Evolutionary conservation across 2,113 vertebrate genomes (phyloP), one percentile per base, ranked within the genome.

Genomic region (Tringa solitaria): DNA sequence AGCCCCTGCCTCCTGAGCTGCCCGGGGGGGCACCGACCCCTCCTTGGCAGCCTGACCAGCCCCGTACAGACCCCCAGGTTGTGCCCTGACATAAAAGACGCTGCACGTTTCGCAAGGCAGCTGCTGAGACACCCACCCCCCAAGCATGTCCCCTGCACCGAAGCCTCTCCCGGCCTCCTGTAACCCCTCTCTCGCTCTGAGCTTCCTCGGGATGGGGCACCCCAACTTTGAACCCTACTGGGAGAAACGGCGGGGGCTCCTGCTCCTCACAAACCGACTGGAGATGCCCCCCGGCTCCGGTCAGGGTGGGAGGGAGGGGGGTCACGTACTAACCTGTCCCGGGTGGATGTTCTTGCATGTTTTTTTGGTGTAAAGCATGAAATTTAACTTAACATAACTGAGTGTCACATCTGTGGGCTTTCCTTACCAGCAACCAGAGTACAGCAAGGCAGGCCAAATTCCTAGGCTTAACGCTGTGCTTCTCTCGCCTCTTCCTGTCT

Each of bases 351-450:
- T 90, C 83, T 86, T 98, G 98, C 98, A 97, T 98, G 98, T 77
- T 97, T 96, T 88, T 90, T 96, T 97, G 98, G 96, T 96, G 87
- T 97, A 97, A 96, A 96, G 98, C 98, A 98, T 99, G 98, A 96
- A 93, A 95, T 97, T 98, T 98, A 98, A 98, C 97, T 93, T 99
- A 98, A 98, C 93, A 70, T 98, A 98, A 98, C 97, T 98, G 99
- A 99, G 99, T 99, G 98, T 99, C 99, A 99, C 99, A 99, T 99
- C 99, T 99, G 98, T 99, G 99, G 98, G 98, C 97, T 98, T 98
- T 97, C 96, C 98, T 98, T 95, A 93, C 86, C 97, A 97, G 95
- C 80, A 91, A 85, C 76, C 89, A 85, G 78, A 81, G 94, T 95
- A 95, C 96, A 97, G 93, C 96, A 95, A 94, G 95, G 97, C 97